Conservation (phyloP, 2,113 vertebrate species). For the Uria aalge region DNA sequence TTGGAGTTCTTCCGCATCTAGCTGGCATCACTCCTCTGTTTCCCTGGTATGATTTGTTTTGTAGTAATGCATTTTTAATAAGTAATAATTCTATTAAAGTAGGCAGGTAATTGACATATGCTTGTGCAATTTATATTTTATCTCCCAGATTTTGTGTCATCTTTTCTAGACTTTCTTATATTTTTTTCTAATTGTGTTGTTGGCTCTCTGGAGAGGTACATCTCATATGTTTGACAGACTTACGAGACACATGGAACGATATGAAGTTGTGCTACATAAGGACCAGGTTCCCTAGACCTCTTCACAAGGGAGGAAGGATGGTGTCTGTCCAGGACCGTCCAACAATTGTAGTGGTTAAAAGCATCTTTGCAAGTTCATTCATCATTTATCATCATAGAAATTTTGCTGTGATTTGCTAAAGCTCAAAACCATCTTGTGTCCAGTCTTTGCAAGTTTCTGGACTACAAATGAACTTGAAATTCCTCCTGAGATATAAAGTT, state of each 20-base stretch:
- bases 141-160: neutral
- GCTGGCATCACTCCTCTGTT: neutral
- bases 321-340: neutral
- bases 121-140: neutral
- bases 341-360: neutral
- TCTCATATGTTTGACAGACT: neutral
- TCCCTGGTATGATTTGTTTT: neutral
- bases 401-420: neutral
- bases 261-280: fast-evolving
- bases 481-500: neutral
- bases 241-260: neutral
- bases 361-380: neutral
- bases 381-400: neutral
- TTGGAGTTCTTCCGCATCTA: fast-evolving
- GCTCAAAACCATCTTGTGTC: neutral
- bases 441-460: neutral
- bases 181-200: neutral
- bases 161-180: neutral
- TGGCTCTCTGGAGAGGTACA: neutral
- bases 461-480: neutral
- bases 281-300: neutral
- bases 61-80: neutral
- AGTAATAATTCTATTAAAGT: neutral
- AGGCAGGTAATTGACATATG: neutral
- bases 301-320: neutral